phyloP scores from a whole-genome alignment of 2,113 vertebrate genomes.

The Nesogale talazaci region DNA sequence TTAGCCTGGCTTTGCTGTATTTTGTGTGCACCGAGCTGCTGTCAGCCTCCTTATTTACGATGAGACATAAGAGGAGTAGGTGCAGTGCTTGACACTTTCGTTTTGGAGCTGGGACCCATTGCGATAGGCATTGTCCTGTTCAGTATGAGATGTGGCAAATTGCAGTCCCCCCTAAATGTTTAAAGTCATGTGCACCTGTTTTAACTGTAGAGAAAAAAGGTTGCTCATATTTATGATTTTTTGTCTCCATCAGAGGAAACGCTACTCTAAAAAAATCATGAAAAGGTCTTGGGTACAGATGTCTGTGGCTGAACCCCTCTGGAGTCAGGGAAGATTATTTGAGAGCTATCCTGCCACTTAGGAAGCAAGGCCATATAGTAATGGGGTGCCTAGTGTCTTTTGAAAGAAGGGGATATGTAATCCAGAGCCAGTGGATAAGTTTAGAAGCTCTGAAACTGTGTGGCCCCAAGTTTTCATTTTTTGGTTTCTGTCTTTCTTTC shows the following conservation, averaged over 20 bases:
- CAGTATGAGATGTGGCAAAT: neutral
- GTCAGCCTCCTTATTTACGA: neutral
- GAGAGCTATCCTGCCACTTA: neutral
- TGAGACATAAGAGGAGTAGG: neutral
- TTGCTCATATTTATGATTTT: neutral
- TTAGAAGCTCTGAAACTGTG: neutral
- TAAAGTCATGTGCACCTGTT: fast-evolving
- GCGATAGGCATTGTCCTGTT: neutral
- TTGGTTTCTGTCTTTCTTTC: no score
- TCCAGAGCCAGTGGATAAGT: fast-evolving
- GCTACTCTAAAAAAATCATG: fast-evolving
- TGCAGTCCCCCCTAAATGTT: neutral
- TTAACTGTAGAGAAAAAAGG: neutral
- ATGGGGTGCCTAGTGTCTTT: neutral
- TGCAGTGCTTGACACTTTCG: neutral
- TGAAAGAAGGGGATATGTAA: neutral
- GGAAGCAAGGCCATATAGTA: neutral
- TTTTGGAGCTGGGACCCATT: neutral
- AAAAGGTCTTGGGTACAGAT: neutral
- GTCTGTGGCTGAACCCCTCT: neutral
- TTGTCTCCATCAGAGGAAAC: neutral
- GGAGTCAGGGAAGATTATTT: neutral
- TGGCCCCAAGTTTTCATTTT: neutral
- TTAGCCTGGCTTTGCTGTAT: no score
- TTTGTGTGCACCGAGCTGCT: neutral